Conservation (phyloP, 2,888 invertebrate species). For the Osmoderma eremita region DNA sequence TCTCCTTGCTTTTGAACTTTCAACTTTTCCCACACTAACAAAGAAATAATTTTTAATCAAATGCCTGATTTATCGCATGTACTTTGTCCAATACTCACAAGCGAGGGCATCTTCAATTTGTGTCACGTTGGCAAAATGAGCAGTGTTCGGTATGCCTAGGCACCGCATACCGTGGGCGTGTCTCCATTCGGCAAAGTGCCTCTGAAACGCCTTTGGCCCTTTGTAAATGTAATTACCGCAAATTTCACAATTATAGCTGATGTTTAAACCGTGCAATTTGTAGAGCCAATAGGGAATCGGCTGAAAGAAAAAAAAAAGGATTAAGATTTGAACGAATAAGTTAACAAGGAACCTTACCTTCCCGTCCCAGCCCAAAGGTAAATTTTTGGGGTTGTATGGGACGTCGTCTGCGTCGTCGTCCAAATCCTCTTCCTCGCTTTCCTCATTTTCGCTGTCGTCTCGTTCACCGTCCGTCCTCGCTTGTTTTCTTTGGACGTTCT, state of each 20-base stretch:
- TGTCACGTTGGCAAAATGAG: slow-evolving; percentile 99
- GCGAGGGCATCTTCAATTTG: slow-evolving; percentile 98
- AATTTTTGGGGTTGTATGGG: slow-evolving; percentile 99
- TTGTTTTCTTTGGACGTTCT: slow-evolving; percentile 98
- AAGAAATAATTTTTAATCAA: too few species aligned
- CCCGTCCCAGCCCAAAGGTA: slow-evolving; percentile 99
- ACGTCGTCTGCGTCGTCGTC: slow-evolving; percentile 94
- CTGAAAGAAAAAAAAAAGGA: slow-evolving; percentile 38
- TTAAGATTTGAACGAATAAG: neutral
- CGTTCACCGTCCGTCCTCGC: slow-evolving; percentile 94
- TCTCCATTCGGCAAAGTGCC: slow-evolving; percentile 96
- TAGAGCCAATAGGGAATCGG: slow-evolving; percentile 97
- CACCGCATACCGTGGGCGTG: slow-evolving; percentile 97
- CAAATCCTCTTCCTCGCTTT: slow-evolving; percentile 81
- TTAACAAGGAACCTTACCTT: slow-evolving; percentile 69
- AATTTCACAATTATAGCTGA: slow-evolving; percentile 98
- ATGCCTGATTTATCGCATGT: too few species aligned
- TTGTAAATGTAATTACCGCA: slow-evolving; percentile 99
- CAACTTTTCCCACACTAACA: slow-evolving; percentile 96
- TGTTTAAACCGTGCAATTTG: slow-evolving; percentile 98
- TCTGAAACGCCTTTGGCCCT: slow-evolving; percentile 99
- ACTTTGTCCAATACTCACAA: slow-evolving; percentile 67
- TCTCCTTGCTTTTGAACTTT: slow-evolving; percentile 95
- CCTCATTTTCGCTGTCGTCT: slow-evolving; percentile 91
- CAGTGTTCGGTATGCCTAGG: slow-evolving; percentile 98